Percentiles rank a stretch among this genome's conserved stretches.
These are phyloP conservation scores for Alcis repandata DNA, from an alignment of 2,888 invertebrate species.

Conservation along the genomic window DNA sequence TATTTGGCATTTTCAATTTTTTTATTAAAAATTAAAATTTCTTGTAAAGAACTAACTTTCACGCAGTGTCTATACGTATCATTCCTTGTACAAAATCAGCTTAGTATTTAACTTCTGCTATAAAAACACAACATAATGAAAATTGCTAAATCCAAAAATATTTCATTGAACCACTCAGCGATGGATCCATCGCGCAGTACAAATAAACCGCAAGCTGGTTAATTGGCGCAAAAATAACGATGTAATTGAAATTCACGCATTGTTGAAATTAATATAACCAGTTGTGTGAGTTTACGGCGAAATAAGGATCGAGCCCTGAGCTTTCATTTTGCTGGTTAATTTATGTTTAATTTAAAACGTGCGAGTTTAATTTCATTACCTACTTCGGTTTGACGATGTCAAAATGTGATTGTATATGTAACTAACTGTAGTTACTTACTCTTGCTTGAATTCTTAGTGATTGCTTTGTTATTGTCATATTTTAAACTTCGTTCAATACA, in stretches of 20 bases:
- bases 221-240: slow-evolving; percentile 85
- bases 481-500: too few relatives aligned
- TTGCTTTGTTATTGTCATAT: too few relatives aligned
- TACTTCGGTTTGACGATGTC: not conserved
- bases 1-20: too few relatives aligned
- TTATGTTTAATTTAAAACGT: slow-evolving; percentile 21
- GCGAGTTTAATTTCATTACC: slow-evolving; percentile 3
- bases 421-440: not conserved
- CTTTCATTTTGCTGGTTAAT: slow-evolving; percentile 20
- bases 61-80: too few relatives aligned
- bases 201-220: slow-evolving; percentile 70
- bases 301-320: slow-evolving; percentile 16
- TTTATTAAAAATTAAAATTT: too few relatives aligned
- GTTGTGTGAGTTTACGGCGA: slow-evolving; percentile 23
- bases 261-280: slow-evolving; percentile 52
- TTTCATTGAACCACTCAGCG: slow-evolving; percentile 46
- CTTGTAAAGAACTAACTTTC: too few relatives aligned
- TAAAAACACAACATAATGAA: slow-evolving; percentile 27
- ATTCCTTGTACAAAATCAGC: too few relatives aligned
- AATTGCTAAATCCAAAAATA: slow-evolving; percentile 43
- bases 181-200: slow-evolving; percentile 56
- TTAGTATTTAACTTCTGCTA: too few relatives aligned
- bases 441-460: too few relatives aligned
- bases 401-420: slow-evolving; percentile 1
- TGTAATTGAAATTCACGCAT: slow-evolving; percentile 71